Evolutionary conservation across 2,113 vertebrate genomes (phyloP).

Genomic region (Oenanthe melanoleuca): DNA sequence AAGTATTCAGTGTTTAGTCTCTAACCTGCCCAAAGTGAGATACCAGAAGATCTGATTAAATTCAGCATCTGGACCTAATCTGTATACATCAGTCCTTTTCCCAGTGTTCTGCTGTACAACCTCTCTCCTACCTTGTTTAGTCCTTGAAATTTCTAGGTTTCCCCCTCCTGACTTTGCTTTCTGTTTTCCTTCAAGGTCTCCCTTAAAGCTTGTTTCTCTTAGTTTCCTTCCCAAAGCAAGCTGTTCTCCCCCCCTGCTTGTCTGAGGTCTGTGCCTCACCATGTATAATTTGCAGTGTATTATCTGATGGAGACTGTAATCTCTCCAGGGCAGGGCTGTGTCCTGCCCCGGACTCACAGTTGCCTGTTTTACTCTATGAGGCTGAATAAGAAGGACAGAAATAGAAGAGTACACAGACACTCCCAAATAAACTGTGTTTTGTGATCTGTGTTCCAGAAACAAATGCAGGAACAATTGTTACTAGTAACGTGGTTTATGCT

Average conservation of each 20-base stretch:
- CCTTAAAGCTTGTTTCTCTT: background rate
- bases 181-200: background rate
- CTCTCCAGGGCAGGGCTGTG: constrained; percentile 19
- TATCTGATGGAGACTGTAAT: constrained; percentile 32
- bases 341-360: background rate
- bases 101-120: background rate
- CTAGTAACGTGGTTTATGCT: background rate
- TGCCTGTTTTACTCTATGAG: background rate
- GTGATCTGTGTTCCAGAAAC: background rate
- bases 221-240: background rate
- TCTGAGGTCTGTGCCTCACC: background rate
- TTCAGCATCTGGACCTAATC: background rate
- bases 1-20: background rate
- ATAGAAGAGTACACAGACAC: background rate
- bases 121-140: background rate
- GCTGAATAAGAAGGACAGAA: constrained; percentile 8
- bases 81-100: background rate
- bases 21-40: background rate
- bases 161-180: background rate
- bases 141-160: background rate
- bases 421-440: constrained; percentile 9
- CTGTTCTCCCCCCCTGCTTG: background rate
- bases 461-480: constrained; percentile 1
- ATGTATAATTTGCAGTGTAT: background rate
- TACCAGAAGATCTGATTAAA: background rate